A percentile compares a stretch with the other conserved stretches of the same genome.
Evolutionary conservation across 2,113 vertebrate species (phyloP).

Genomic region (Etheostoma cragini): DNA sequence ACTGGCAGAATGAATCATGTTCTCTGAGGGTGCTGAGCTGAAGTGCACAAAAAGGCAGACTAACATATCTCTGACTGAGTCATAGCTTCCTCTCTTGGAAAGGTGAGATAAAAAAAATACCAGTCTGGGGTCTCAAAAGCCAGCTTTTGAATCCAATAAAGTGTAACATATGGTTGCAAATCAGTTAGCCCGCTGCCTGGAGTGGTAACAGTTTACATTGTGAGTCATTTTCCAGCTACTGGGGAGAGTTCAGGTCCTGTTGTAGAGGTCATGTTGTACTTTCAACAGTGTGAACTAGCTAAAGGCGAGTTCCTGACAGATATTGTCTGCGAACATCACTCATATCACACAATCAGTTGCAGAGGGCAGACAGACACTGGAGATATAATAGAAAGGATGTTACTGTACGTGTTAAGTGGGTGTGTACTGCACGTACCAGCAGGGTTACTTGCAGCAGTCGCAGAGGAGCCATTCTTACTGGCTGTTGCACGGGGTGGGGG

Average conservation of each 20-base stretch:
- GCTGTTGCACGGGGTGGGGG: constrained; percentile 62
- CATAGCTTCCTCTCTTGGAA: constrained; percentile 39
- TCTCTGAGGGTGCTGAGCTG: constrained; percentile 32
- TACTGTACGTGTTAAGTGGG: neutral
- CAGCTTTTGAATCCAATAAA: constrained; percentile 32
- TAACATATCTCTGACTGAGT: constrained; percentile 50
- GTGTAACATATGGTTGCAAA: constrained; percentile 54
- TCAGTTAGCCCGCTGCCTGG: constrained; percentile 44
- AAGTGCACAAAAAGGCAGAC: constrained; percentile 25
- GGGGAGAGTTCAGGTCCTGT: constrained; percentile 16
- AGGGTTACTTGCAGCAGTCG: constrained; percentile 59
- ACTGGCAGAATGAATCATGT: constrained; percentile 50
- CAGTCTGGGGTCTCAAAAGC: constrained; percentile 33
- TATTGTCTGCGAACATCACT: neutral
- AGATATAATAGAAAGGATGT: neutral
- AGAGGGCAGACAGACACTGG: constrained; percentile 8
- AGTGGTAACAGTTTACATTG: constrained; percentile 24
- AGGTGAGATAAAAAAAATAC: constrained; percentile 67
- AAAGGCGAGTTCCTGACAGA: neutral
- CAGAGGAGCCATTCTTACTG: constrained; percentile 78
- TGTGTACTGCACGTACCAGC: constrained; percentile 57
- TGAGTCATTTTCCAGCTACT: constrained; percentile 39
- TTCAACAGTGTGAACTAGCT: constrained; percentile 1
- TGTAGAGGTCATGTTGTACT: constrained; percentile 31
- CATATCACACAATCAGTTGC: neutral